A percentile compares a stretch with the other conserved stretches of the same genome.
Conservation (phyloP, 2,113 vertebrate genomes). For the Puma concolor region DNA sequence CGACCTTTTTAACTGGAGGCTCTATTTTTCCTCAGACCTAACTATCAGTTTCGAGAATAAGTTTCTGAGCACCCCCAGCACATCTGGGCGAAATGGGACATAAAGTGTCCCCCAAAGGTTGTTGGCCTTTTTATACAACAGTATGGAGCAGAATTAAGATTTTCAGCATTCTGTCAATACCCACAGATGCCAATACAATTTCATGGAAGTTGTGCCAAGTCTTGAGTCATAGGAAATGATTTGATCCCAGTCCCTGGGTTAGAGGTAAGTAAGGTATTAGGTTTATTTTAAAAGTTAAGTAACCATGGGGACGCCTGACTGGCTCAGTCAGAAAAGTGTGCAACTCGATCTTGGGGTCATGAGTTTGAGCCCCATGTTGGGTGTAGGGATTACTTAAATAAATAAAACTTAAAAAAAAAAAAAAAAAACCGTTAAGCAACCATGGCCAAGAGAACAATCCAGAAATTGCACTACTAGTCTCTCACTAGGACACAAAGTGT, state of each 20-base stretch:
- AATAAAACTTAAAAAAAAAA: too few relatives aligned
- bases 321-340: too few relatives aligned
- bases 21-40: slow-evolving; percentile 27
- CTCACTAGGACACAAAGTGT: neutral
- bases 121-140: neutral
- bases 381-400: too few relatives aligned
- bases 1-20: neutral
- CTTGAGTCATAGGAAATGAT: neutral
- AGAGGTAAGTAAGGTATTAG: neutral
- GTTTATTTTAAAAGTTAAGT: slow-evolving; percentile 50
- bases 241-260: neutral
- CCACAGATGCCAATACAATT: neutral
- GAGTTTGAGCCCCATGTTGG: too few relatives aligned
- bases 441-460: too few relatives aligned
- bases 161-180: neutral
- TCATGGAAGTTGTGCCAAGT: neutral
- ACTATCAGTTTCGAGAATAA: neutral
- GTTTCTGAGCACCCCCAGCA: neutral
- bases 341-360: too few relatives aligned
- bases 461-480: neutral
- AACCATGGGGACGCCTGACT: neutral
- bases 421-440: too few relatives aligned
- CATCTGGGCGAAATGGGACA: neutral
- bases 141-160: neutral
- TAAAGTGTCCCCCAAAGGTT: neutral